Evolutionary conservation across 37 sponge, comb jelly and placozoan genomes (phyloP).

Genomic region (Haliclona indistincta): DNA sequence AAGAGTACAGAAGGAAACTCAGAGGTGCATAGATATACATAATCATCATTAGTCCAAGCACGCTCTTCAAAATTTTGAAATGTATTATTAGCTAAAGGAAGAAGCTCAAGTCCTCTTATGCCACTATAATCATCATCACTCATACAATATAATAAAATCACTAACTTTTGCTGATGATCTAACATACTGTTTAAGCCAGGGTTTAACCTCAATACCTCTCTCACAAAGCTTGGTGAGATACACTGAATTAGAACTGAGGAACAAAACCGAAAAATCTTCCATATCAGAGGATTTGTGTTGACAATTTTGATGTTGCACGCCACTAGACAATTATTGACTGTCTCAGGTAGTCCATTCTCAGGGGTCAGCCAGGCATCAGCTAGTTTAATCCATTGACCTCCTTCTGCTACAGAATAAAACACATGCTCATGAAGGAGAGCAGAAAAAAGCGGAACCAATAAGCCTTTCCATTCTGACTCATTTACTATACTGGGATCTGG

Average conservation of each 20-base stretch:
- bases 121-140: slow-evolving; percentile 17
- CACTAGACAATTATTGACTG: too few species aligned
- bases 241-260: too few species aligned
- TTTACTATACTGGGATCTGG: slow-evolving; percentile 17
- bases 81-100: slow-evolving; percentile 24
- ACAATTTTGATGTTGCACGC: too few species aligned
- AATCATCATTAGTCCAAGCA: background rate
- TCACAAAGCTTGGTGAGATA: too few species aligned
- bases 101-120: slow-evolving; percentile 14
- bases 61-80: background rate
- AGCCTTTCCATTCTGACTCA: slow-evolving; percentile 21
- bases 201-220: too few species aligned
- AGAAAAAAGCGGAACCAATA: slow-evolving; percentile 25
- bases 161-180: slow-evolving; percentile 5
- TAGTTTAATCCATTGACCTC: background rate
- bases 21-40: background rate
- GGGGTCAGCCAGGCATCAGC: background rate
- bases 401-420: background rate
- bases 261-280: too few species aligned
- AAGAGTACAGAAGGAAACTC: background rate
- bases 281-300: too few species aligned
- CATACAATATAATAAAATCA: slow-evolving; percentile 21
- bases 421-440: background rate
- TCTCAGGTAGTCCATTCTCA: background rate
- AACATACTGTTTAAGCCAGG: too few species aligned